Conservation (phyloP, 1,140 invertebrate species). For the Amphibalanus amphitrite region DNA sequence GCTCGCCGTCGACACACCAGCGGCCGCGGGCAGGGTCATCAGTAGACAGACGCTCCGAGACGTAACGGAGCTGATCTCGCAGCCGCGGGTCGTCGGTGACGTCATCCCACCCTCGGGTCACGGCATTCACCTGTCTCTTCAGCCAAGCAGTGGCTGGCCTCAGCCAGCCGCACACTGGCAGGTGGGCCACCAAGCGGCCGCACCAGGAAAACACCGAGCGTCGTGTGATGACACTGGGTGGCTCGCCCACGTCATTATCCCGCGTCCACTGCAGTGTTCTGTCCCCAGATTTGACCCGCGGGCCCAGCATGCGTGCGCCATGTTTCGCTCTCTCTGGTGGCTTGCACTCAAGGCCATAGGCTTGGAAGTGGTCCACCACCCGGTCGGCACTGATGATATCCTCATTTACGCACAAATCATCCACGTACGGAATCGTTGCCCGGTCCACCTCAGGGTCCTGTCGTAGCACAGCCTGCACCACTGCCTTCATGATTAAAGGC, state of each 20-base stretch:
- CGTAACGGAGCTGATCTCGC: not conserved
- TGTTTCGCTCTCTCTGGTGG: not conserved
- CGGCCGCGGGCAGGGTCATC: not conserved
- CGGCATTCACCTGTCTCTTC: not conserved
- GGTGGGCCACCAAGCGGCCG: too few relatives aligned
- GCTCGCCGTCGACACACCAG: not conserved
- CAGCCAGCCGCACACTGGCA: too few relatives aligned
- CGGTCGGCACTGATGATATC: not conserved
- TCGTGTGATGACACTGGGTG: not conserved
- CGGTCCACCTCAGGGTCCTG: not conserved
- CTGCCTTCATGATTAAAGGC: slow-evolving; percentile 5
- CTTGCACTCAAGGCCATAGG: slow-evolving; percentile 2
- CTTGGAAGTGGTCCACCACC: not conserved
- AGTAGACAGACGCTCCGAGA: not conserved
- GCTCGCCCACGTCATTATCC: not conserved
- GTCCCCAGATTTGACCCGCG: not conserved
- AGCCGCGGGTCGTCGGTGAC: not conserved
- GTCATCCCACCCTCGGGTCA: slow-evolving; percentile 2
- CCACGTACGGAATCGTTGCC: slow-evolving; percentile 1
- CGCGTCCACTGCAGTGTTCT: not conserved
- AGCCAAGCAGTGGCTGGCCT: too few relatives aligned
- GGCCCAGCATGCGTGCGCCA: slow-evolving; percentile 8
- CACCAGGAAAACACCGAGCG: not conserved
- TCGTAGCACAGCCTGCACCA: not conserved
- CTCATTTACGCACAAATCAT: not conserved